These are phyloP conservation scores for Lophura nycthemera DNA, from an alignment of 2,113 vertebrate species.

Conservation along the genomic window DNA sequence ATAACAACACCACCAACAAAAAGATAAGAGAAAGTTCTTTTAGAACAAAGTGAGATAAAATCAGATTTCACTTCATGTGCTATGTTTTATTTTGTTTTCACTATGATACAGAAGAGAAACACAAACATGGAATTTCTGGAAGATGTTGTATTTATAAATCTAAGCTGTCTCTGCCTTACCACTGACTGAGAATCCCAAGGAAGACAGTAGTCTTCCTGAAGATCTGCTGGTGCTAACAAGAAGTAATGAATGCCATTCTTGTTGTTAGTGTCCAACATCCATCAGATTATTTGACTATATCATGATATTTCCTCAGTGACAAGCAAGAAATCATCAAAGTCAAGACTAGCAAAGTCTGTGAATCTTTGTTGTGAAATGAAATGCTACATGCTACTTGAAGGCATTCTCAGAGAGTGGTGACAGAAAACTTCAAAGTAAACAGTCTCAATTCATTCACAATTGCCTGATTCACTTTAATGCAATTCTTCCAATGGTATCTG, in stretches of 20 bases:
- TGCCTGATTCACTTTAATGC: neutral
- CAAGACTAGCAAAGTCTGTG: neutral
- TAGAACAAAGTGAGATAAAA: neutral
- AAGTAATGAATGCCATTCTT: constrained; percentile 29
- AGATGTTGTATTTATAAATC: neutral
- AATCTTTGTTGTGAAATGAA: constrained; percentile 5
- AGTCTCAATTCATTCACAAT: neutral
- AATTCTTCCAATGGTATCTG: neutral
- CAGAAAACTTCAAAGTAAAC: neutral
- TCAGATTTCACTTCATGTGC: neutral
- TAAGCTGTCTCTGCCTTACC: neutral
- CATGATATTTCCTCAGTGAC: neutral
- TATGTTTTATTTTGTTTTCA: neutral
- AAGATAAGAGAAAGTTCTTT: neutral
- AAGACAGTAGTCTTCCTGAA: neutral
- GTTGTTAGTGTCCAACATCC: constrained; percentile 10
- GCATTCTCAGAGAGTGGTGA: neutral
- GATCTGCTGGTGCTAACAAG: neutral
- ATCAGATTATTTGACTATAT: constrained; percentile 35
- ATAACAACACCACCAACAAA: neutral
- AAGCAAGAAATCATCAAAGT: constrained; percentile 14
- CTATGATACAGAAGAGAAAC: neutral
- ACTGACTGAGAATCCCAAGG: neutral
- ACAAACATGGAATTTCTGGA: neutral
- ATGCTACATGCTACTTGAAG: neutral